A percentile compares a stretch with the other conserved stretches of the same genome.
Evolutionary conservation across 2,113 vertebrate species (phyloP).

Genomic region (Oryzias celebensis): DNA sequence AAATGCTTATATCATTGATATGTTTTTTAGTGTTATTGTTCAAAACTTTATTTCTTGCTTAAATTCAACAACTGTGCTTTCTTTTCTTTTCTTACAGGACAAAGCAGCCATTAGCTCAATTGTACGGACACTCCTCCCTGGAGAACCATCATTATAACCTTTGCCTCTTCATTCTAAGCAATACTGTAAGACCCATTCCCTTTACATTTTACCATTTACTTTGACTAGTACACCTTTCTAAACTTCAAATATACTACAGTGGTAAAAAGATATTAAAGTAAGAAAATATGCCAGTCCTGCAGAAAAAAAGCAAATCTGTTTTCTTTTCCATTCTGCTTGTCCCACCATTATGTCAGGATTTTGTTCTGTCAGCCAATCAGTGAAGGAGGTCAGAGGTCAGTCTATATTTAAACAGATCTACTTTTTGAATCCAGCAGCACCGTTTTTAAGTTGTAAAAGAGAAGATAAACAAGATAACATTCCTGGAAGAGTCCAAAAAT

Average conservation of each 20-base stretch:
- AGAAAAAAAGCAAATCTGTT: too few relatives aligned
- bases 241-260: not conserved
- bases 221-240: not conserved
- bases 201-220: not conserved
- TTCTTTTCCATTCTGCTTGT: too few relatives aligned
- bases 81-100: conserved; percentile 70
- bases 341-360: too few relatives aligned
- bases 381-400: too few relatives aligned
- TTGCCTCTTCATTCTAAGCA: conserved; percentile 92
- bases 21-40: too few relatives aligned
- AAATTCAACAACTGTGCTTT: too few relatives aligned
- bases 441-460: not conserved
- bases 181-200: conserved; percentile 78
- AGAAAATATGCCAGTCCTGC: too few relatives aligned
- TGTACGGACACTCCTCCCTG: conserved; percentile 90
- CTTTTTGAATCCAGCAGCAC: not conserved
- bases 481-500: not conserved
- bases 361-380: too few relatives aligned
- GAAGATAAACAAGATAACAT: not conserved
- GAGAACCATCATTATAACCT: conserved; percentile 93
- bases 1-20: too few relatives aligned
- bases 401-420: too few relatives aligned
- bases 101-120: conserved; percentile 88
- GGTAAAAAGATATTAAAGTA: too few relatives aligned
- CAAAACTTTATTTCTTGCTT: too few relatives aligned